Evolutionary conservation across 2,797 vertebrate genomes (phyloP).

Genomic region (Ctenosaura bakeri): DNA sequence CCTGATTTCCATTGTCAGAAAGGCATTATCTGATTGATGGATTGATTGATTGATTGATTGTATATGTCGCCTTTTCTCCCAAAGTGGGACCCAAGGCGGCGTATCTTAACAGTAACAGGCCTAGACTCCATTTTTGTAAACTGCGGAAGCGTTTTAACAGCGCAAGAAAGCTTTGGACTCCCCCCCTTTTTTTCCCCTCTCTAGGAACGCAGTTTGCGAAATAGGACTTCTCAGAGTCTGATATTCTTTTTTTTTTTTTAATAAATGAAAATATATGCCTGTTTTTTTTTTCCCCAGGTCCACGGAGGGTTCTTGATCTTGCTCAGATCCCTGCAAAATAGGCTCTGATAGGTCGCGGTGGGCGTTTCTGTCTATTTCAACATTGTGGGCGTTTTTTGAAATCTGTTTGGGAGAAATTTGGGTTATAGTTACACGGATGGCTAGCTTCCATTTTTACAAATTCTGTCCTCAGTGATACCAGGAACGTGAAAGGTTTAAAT

Average conservation of each 20-base stretch:
- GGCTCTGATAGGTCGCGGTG: background rate
- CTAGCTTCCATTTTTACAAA: slow-evolving; percentile 44
- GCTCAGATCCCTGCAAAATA: background rate
- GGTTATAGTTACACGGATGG: slow-evolving; percentile 53
- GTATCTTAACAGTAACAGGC: too few species aligned
- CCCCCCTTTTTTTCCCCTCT: background rate
- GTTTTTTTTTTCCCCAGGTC: background rate
- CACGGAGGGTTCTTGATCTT: background rate
- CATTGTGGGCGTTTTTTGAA: background rate
- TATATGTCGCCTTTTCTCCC: too few species aligned
- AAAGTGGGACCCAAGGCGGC: too few species aligned
- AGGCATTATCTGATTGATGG: background rate
- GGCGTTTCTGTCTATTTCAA: slow-evolving; percentile 22
- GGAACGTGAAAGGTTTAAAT: slow-evolving; percentile 42
- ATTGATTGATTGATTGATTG: too few species aligned
- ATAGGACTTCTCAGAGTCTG: background rate
- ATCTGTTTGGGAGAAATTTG: slow-evolving; percentile 20
- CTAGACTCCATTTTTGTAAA: background rate
- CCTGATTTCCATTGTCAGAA: background rate
- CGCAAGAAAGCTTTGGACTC: too few species aligned
- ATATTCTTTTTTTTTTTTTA: background rate
- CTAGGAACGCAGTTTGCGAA: background rate
- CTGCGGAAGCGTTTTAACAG: background rate
- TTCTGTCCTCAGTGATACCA: background rate
- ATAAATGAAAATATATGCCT: background rate